Evolutionary conservation across 1,140 invertebrate genomes (phyloP).

Genomic region (Sarcophaga bullata): DNA sequence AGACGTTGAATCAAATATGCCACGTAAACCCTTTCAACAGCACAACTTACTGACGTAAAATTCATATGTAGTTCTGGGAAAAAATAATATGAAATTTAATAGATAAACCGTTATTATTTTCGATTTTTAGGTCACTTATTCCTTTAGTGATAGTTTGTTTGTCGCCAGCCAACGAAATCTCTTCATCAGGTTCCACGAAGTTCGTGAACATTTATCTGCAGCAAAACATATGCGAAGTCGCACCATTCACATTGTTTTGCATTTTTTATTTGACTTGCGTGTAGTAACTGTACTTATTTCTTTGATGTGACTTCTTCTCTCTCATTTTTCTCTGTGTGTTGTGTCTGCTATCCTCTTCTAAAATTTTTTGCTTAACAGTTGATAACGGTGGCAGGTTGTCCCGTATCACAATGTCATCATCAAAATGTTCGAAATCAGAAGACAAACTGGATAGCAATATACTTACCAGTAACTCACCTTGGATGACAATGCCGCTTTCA

Average conservation of each 20-base stretch:
- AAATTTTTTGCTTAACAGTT: conserved; percentile 18
- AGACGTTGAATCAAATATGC: neutral
- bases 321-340: neutral
- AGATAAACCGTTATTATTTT: neutral
- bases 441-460: conserved; percentile 32
- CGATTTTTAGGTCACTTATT: neutral
- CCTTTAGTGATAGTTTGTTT: conserved; percentile 41
- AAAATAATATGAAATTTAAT: neutral
- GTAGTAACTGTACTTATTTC: too few species aligned
- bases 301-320: too few species aligned
- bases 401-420: conserved; percentile 41
- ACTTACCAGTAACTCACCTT: conserved; percentile 43
- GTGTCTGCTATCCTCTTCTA: conserved; percentile 1
- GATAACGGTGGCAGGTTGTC: conserved; percentile 34
- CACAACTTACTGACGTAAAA: conserved; percentile 49
- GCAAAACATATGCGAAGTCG: conserved; percentile 45
- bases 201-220: conserved; percentile 34
- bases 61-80: too few species aligned
- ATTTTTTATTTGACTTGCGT: neutral
- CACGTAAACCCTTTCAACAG: conserved; percentile 44
- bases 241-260: neutral
- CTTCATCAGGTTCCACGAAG: conserved; percentile 19
- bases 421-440: conserved; percentile 41
- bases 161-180: conserved; percentile 44
- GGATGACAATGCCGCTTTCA: conserved; percentile 37